Evolutionary conservation across 2,113 vertebrate genomes (phyloP).

Genomic region (Clarias macrocephalus): DNA sequence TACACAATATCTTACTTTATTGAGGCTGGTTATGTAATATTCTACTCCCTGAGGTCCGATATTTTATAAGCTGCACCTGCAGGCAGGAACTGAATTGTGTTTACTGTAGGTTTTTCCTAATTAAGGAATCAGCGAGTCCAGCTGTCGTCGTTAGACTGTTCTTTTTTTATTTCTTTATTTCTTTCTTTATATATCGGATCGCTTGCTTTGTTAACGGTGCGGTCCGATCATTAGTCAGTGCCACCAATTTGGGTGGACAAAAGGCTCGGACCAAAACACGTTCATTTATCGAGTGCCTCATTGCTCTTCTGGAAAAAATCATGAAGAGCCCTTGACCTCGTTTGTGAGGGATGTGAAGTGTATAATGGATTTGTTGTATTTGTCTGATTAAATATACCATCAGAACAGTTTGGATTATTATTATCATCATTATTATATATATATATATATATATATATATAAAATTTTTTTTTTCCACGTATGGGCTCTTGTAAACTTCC

Average conservation of each 20-base stretch:
- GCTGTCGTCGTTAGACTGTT: not conserved
- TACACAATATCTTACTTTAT: not conserved
- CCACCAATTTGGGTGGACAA: constrained; percentile 10
- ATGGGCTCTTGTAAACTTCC: no score
- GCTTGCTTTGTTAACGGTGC: not conserved
- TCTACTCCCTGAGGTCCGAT: not conserved
- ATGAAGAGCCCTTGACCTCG: constrained; percentile 14
- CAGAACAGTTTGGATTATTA: not conserved
- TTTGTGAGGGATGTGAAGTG: not conserved
- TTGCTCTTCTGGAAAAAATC: not conserved
- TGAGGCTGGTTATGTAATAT: not conserved
- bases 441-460: no score
- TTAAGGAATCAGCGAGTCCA: not conserved
- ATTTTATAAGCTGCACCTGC: not conserved
- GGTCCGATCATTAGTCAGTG: constrained; percentile 12
- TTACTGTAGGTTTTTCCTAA: constrained; percentile 9
- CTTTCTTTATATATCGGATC: not conserved
- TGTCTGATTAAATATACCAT: constrained; percentile 5
- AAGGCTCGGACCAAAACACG: not conserved
- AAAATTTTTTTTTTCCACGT: no score
- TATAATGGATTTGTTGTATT: not conserved
- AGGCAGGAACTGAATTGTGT: not conserved
- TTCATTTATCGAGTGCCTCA: constrained; percentile 1
- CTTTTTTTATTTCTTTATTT: not conserved
- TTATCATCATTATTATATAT: no score